Conservation (phyloP, 2,113 vertebrate species). For the Nycticorax nycticorax region DNA sequence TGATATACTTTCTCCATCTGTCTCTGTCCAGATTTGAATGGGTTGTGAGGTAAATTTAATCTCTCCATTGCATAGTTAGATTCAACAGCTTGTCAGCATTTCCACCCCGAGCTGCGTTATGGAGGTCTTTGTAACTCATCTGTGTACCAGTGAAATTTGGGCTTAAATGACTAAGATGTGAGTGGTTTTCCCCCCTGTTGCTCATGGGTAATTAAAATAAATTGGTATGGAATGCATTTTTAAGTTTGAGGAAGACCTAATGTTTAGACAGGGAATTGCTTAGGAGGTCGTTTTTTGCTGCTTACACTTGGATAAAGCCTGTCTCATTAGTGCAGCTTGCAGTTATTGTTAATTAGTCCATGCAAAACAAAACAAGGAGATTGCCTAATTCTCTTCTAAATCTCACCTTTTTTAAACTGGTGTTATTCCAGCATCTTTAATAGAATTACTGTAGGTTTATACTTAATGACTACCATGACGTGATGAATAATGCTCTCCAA, state of each 20-base stretch:
- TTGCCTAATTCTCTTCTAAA: neutral
- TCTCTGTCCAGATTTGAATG: neutral
- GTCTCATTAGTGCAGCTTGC: slow-evolving; percentile 9
- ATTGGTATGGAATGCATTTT: slow-evolving; percentile 22
- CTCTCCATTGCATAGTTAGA: neutral
- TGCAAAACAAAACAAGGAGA: neutral
- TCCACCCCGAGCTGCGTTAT: neutral
- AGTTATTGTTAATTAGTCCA: slow-evolving; percentile 26
- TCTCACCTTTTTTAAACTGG: neutral
- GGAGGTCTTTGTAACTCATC: neutral
- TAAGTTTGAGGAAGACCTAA: slow-evolving; percentile 28
- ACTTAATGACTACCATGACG: neutral
- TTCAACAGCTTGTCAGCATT: neutral
- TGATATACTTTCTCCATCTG: neutral
- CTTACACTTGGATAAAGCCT: neutral
- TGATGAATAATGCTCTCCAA: neutral
- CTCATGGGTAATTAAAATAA: slow-evolving; percentile 44
- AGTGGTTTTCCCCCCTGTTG: neutral
- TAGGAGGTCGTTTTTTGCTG: neutral
- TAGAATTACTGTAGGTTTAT: neutral
- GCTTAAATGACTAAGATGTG: neutral
- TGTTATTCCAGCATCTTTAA: neutral
- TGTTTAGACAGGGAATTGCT: slow-evolving; percentile 10
- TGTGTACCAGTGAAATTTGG: neutral
- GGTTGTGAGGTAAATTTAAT: neutral